Base-by-base conservation (phyloP, 2,888 invertebrate genomes). In the Gibbula magus region DNA sequence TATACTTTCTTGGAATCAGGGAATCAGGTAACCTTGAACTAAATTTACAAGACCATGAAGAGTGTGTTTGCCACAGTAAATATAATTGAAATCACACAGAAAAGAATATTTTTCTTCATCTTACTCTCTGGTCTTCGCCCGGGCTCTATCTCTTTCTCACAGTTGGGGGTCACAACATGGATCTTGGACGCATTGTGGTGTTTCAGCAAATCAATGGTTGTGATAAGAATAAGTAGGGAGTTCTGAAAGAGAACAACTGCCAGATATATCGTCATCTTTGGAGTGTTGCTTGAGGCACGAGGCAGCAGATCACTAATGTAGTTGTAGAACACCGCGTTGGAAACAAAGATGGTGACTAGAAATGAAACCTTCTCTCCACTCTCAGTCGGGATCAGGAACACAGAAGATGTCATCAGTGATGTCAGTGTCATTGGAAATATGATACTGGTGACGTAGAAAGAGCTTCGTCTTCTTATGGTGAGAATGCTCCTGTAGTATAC, bases 221-320 rank as follows among this genome's bases (percentile, higher is more conserved):
- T 35, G 4, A 35, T 22, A 0, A 73, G 25, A 20, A 73, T 35
- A 22, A 29, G 35, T 3, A 73, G 35, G 18, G 45, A 22, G 32
- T 22, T 35, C 32, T 45, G 73, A 20, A 18, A 45, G 13, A 32
- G 73, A 45, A 73, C 39, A 22, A 73, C 16, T 18, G 35, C n/a
- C 16, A 61, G 61, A 61, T 61, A 61, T 13, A 61, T 16, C 16
- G 32, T 22, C 20, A 73, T 20, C n/a, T 35, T 29, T 7, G 75
- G 32, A 4, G 52, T 22, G 3, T 25, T 20, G 75, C 20, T n/a
- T 32, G 75, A 54, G 45, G 45, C 45, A 10, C 29, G 32, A n/a
- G 79, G 79, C 73, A 79, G 74, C 22, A 79, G 25, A 32, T 70
- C 79, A 45, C n/a, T 61, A 54, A 79, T 32, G 56, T 53, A 79